These are phyloP conservation scores for Lophius americanus DNA, from an alignment of 2,797 vertebrate species.

Conservation along the genomic window DNA sequence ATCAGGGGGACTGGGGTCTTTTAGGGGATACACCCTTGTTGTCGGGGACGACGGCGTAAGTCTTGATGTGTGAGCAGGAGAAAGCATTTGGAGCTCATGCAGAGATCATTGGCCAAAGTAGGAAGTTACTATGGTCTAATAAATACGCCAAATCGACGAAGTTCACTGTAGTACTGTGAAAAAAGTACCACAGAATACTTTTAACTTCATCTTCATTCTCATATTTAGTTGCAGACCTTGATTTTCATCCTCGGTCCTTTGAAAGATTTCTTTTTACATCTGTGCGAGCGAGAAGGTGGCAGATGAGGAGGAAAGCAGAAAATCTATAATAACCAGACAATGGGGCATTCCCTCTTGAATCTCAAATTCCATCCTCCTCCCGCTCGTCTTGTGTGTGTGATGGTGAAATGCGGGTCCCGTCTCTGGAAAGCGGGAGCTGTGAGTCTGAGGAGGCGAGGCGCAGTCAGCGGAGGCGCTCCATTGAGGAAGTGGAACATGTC, in stretches of 20 bases:
- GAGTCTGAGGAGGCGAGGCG: slow-evolving; percentile 47
- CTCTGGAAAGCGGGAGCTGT: slow-evolving; percentile 50
- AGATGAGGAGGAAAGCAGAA: slow-evolving; percentile 35
- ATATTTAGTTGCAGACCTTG: not conserved
- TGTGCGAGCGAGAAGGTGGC: slow-evolving; percentile 27
- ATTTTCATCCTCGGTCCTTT: slow-evolving; percentile 13
- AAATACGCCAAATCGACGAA: too few species aligned
- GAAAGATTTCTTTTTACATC: not conserved
- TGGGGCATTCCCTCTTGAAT: slow-evolving; percentile 47
- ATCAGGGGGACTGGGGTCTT: too few species aligned
- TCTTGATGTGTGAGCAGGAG: too few species aligned
- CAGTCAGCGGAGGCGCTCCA: slow-evolving; percentile 54
- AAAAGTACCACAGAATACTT: not conserved
- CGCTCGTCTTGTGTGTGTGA: slow-evolving; percentile 23
- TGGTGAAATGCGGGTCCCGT: slow-evolving; percentile 19
- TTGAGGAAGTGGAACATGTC: slow-evolving; percentile 67
- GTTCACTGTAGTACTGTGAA: too few species aligned
- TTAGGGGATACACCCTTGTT: too few species aligned
- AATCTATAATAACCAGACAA: slow-evolving; percentile 52
- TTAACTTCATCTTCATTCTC: slow-evolving; percentile 5
- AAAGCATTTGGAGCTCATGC: too few species aligned
- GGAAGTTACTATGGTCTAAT: too few species aligned
- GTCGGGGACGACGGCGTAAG: too few species aligned
- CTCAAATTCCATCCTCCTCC: slow-evolving; percentile 38
- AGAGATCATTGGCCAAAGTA: too few species aligned